These are phyloP conservation scores for Sarcophaga caerulescens DNA, from an alignment of 2,888 invertebrate genomes.

Conservation along the genomic window DNA sequence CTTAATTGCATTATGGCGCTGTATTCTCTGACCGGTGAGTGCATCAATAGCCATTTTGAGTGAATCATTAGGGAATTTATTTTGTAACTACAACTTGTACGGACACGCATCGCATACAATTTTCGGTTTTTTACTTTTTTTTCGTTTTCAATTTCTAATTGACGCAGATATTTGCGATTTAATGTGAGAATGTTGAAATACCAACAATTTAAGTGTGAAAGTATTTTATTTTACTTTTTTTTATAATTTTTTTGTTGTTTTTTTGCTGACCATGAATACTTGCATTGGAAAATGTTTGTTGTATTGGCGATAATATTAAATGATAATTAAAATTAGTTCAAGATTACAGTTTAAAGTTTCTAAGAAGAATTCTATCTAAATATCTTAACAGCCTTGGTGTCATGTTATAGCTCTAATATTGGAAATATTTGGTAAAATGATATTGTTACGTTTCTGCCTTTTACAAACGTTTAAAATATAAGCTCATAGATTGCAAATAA, in stretches of 20 bases:
- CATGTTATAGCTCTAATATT: too few relatives aligned
- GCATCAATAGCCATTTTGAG: conserved; percentile 23
- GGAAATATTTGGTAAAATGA: too few relatives aligned
- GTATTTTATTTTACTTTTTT: background rate
- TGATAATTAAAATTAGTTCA: too few relatives aligned
- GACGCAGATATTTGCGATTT: conserved; percentile 2
- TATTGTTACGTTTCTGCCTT: too few relatives aligned
- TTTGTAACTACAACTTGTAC: background rate
- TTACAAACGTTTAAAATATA: too few relatives aligned
- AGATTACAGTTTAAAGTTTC: too few relatives aligned
- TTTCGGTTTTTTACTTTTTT: background rate
- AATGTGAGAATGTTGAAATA: background rate
- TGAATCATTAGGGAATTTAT: conserved; percentile 31
- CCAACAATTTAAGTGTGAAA: background rate
- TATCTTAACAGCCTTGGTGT: too few relatives aligned
- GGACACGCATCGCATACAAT: background rate
- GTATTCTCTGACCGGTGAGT: background rate
- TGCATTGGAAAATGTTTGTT: too few relatives aligned
- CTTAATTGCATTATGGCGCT: conserved; percentile 25
- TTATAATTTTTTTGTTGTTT: background rate
- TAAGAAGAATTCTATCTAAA: too few relatives aligned
- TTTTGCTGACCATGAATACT: too few relatives aligned
- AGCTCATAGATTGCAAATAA: too few relatives aligned
- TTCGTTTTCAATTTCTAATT: conserved; percentile 3
- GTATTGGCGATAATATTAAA: too few relatives aligned